Base-by-base conservation (phyloP, 1,140 invertebrate genomes). In the Macrobrachium nipponense region DNA sequence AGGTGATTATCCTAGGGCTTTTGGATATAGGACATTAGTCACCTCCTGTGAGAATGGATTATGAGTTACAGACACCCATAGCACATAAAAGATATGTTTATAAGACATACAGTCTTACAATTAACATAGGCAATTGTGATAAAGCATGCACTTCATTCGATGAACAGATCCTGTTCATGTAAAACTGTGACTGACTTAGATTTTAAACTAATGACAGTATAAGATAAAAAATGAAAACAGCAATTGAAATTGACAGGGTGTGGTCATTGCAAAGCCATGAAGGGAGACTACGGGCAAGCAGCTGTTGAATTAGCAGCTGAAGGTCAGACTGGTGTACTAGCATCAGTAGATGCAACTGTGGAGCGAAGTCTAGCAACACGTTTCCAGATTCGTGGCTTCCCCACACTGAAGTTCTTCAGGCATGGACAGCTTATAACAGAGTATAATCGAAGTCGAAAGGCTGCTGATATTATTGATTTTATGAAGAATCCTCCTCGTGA, bases 231-330 rank as follows among this genome's bases (percentile, higher is more conserved):
- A 8, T 58, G n/a, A 18, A 27, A 59, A n/a, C 6, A 11, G 6
- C n/a, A 2, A 62, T 80, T 58, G 7, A 51, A 51, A 17, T 64
- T 18, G 23, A 79, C 89, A 93, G 93, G 93, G 93, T 94, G 93
- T 91, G 92, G 92, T 11, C 93, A 94, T 89, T 94, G 93, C 90
- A 94, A 94, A 89, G 91, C 91, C 76, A 91, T 93, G 86, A 94
- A 93, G 88, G 92, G 93, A 81, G 92, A 92, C 81, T 94, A 91
- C 90, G 92, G 91, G 79, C 86, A 90, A 87, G 93, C 93, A 59
- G 93, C 93, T 80, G 89, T 90, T 11, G 90, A 91, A 81, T 90
- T 93, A 75, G 92, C 92, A 86, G 91, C 91, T 68, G 91, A 92
- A 89, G 90, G 91, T 89, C 90, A 92, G 62, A 68, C 80, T 36